These are phyloP conservation scores for Melanophora roralis DNA, from an alignment of 2,888 invertebrate genomes.

Conservation along the genomic window DNA sequence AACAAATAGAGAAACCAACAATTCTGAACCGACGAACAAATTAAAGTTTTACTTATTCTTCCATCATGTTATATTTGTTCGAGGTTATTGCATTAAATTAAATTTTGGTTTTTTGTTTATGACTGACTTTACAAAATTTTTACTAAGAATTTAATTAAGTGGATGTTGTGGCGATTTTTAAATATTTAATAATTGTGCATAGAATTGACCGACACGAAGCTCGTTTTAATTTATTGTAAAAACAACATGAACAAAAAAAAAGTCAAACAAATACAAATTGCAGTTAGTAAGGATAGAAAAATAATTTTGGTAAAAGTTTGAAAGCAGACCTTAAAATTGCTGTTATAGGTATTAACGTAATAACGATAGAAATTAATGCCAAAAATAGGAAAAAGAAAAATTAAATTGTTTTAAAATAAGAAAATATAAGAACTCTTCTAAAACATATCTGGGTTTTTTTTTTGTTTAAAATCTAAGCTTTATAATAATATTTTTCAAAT, in stretches of 20 bases:
- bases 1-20: constrained; percentile 14
- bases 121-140: constrained; percentile 9
- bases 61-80: constrained; percentile 17
- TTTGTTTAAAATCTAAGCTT: too few species aligned
- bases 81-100: constrained; percentile 45
- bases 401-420: too few species aligned
- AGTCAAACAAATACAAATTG: neutral
- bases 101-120: constrained; percentile 47
- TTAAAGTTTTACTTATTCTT: constrained; percentile 32
- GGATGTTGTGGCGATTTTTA: constrained; percentile 14
- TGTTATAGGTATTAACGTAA: neutral
- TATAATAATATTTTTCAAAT: too few species aligned
- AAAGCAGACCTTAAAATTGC: neutral
- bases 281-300: neutral
- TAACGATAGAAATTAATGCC: neutral
- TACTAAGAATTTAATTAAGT: neutral
- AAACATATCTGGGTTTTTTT: too few species aligned
- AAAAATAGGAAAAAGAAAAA: neutral
- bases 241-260: too few species aligned
- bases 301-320: neutral
- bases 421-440: neutral
- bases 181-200: constrained; percentile 11
- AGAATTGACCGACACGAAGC: too few species aligned
- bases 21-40: constrained; percentile 25
- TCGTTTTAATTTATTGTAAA: too few species aligned